phyloP scores from a whole-genome alignment of 2,888 invertebrate genomes.

The Caenorhabditis sp. region DNA sequence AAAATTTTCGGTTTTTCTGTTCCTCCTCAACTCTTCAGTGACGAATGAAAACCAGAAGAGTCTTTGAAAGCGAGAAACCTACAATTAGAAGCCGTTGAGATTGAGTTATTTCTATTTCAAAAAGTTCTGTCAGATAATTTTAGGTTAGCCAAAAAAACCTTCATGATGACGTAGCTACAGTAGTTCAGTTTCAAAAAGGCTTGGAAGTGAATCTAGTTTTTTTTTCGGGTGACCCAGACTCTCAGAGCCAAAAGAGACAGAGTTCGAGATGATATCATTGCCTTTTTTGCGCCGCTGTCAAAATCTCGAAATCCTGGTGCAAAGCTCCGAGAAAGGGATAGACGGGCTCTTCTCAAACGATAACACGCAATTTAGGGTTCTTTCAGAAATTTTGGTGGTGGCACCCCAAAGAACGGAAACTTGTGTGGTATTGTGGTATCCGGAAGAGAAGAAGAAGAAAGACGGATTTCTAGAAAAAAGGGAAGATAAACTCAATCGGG shows the following conservation, averaged over 20 bases:
- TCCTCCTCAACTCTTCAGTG: not conserved
- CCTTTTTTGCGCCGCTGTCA: slow-evolving; percentile 24
- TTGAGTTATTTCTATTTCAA: slow-evolving; percentile 6
- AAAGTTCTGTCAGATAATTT: not conserved
- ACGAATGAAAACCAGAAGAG: not conserved
- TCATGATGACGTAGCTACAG: slow-evolving; percentile 31
- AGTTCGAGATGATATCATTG: slow-evolving; percentile 58
- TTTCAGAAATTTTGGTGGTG: slow-evolving; percentile 53
- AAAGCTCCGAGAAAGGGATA: not conserved
- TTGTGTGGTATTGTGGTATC: slow-evolving; percentile 57
- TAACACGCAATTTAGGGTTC: slow-evolving; percentile 66
- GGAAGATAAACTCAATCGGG: not conserved
- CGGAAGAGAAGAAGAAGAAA: slow-evolving; percentile 18
- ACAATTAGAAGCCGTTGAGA: not conserved
- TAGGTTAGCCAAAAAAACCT: not conserved
- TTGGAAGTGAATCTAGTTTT: slow-evolving; percentile 14
- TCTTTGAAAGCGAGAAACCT: not conserved
- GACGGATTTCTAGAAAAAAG: slow-evolving; percentile 7
- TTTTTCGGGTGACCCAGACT: slow-evolving; percentile 2
- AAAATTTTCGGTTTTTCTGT: not conserved
- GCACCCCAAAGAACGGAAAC: slow-evolving; percentile 59
- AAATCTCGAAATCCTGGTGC: slow-evolving; percentile 23
- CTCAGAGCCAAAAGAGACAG: slow-evolving; percentile 1
- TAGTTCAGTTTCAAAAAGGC: not conserved
- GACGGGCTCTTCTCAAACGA: slow-evolving; percentile 12